These are phyloP conservation scores for Romanogobio albipinnatus DNA, from an alignment of 2,113 vertebrate genomes.

Conservation along the genomic window DNA sequence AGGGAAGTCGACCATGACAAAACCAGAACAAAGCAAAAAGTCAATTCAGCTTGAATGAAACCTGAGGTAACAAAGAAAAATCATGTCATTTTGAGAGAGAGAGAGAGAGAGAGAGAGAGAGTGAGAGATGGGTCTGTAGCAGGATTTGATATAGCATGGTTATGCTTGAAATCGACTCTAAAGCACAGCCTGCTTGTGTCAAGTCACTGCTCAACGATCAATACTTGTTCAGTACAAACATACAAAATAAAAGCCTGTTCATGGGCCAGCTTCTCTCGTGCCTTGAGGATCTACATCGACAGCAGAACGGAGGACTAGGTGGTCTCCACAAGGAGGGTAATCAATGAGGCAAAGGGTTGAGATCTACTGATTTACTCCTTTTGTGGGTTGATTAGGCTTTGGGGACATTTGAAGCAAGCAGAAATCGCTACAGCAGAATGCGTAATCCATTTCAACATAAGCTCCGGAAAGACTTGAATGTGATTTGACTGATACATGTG, in stretches of 20 bases:
- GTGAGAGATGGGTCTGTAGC: conserved; percentile 47
- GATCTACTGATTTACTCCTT: conserved; percentile 74
- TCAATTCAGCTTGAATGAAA: conserved; percentile 69
- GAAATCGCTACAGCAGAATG: conserved; percentile 48
- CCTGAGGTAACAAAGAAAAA: conserved; percentile 55
- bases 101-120: conserved; percentile 24
- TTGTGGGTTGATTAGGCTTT: conserved; percentile 66
- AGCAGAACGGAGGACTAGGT: conserved; percentile 62
- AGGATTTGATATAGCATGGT: conserved; percentile 61
- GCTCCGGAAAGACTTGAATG: conserved; percentile 34
- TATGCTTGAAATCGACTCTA: conserved; percentile 64
- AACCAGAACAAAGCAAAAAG: conserved; percentile 62
- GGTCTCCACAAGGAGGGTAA: conserved; percentile 62
- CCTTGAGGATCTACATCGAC: conserved; percentile 68
- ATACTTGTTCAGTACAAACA: conserved; percentile 74
- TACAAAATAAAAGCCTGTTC: conserved; percentile 71
- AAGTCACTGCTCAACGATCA: conserved; percentile 57
- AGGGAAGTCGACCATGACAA: conserved; percentile 39
- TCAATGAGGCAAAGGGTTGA: conserved; percentile 72
- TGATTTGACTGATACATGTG: conserved; percentile 29
- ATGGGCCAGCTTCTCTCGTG: conserved; percentile 65
- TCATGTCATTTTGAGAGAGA: conserved; percentile 38
- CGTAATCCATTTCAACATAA: conserved; percentile 51
- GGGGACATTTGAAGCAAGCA: conserved; percentile 36
- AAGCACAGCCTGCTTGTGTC: conserved; percentile 55